These are phyloP conservation scores for Gymnocheta viridis DNA, from an alignment of 2,888 invertebrate genomes.

Conservation along the genomic window DNA sequence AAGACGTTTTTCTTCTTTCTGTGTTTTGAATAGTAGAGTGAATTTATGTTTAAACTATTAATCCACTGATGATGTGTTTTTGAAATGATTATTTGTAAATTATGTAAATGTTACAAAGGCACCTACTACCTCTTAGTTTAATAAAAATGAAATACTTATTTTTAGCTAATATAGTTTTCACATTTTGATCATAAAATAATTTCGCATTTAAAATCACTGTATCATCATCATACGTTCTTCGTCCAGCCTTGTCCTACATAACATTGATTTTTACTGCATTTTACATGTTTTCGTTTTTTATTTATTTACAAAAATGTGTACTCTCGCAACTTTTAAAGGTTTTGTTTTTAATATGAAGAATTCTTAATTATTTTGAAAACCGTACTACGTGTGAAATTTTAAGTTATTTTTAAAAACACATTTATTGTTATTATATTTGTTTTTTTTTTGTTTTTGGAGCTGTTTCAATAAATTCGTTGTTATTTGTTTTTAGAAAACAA, in stretches of 20 bases:
- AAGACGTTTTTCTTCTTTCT: conserved; percentile 57
- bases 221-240: conserved; percentile 12
- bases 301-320: background rate
- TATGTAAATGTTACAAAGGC: conserved; percentile 57
- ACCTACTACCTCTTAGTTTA: conserved; percentile 54
- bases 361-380: conserved; percentile 3
- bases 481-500: background rate
- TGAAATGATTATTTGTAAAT: conserved; percentile 5
- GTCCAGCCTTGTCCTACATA: conserved; percentile 26
- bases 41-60: conserved; percentile 28
- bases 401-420: conserved; percentile 20
- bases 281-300: conserved; percentile 5
- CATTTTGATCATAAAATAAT: conserved; percentile 6
- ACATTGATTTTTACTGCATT: background rate
- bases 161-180: conserved; percentile 15
- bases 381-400: background rate
- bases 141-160: background rate
- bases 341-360: conserved; percentile 9
- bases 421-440: too few relatives aligned
- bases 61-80: conserved; percentile 42
- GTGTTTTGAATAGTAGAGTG: conserved; percentile 43
- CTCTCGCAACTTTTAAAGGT: background rate
- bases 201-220: background rate
- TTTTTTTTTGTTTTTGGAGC: background rate
- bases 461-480: background rate